phyloP scores from a whole-genome alignment of 2,888 invertebrate genomes.

The Sarcophaga subvicina region DNA sequence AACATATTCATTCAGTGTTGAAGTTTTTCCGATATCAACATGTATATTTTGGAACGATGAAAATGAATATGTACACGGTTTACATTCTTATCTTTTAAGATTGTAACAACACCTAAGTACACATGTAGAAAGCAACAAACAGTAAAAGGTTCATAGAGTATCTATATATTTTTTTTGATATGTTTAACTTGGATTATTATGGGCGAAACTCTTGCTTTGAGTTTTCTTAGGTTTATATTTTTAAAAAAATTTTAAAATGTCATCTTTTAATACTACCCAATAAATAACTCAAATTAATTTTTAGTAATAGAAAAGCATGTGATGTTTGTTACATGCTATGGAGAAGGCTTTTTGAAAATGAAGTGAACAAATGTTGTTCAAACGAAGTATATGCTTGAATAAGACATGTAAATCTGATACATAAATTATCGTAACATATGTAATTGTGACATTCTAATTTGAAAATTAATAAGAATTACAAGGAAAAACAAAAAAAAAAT shows the following conservation, averaged over 20 bases:
- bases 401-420: slow-evolving; percentile 6
- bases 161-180: too few species aligned
- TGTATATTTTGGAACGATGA: too few species aligned
- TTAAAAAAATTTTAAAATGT: background rate
- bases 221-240: too few species aligned
- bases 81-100: too few species aligned
- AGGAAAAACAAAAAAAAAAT: background rate
- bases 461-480: slow-evolving; percentile 63
- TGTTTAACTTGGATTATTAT: too few species aligned
- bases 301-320: slow-evolving; percentile 6
- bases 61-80: too few species aligned
- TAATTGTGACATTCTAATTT: slow-evolving; percentile 62
- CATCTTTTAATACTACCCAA: slow-evolving; percentile 14
- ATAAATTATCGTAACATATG: slow-evolving; percentile 67
- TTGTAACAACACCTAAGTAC: too few species aligned
- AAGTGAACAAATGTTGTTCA: background rate
- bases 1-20: too few species aligned
- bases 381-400: background rate
- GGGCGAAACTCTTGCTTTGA: background rate
- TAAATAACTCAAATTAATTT: slow-evolving; percentile 63
- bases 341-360: slow-evolving; percentile 14
- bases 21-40: too few species aligned
- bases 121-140: too few species aligned
- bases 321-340: background rate
- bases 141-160: too few species aligned